phyloP scores from a whole-genome alignment of 1,140 invertebrate species.

The Chironomus striatipennis region DNA sequence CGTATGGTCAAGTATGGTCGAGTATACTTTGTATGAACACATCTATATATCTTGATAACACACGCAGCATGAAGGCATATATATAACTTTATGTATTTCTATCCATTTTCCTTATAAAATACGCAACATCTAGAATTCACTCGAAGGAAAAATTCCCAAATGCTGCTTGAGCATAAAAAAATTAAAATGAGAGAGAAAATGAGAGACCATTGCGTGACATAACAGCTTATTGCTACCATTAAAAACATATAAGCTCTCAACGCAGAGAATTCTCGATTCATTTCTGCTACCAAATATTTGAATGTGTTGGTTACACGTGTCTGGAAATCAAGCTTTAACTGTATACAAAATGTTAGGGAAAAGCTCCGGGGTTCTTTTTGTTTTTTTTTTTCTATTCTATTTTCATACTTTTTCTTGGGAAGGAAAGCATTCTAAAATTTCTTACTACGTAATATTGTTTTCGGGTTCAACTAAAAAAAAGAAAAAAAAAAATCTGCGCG shows the following conservation, averaged over 20 bases:
- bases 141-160: too few relatives aligned
- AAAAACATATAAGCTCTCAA: too few relatives aligned
- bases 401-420: not conserved
- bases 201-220: not conserved
- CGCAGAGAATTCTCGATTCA: not conserved
- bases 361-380: not conserved
- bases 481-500: constrained; percentile 7
- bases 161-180: too few relatives aligned
- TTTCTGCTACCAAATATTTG: not conserved
- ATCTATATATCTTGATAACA: too few relatives aligned
- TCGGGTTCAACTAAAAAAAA: too few relatives aligned
- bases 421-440: not conserved
- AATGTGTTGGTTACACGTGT: constrained; percentile 1
- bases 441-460: not conserved
- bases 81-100: too few relatives aligned
- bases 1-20: too few relatives aligned
- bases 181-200: too few relatives aligned
- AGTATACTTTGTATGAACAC: too few relatives aligned
- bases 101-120: too few relatives aligned
- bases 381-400: not conserved
- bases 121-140: too few relatives aligned
- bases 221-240: not conserved
- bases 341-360: not conserved
- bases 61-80: too few relatives aligned
- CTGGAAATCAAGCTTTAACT: not conserved